These are phyloP conservation scores for Phrixothrix hirtus DNA, from an alignment of 2,888 invertebrate species.

Conservation along the genomic window DNA sequence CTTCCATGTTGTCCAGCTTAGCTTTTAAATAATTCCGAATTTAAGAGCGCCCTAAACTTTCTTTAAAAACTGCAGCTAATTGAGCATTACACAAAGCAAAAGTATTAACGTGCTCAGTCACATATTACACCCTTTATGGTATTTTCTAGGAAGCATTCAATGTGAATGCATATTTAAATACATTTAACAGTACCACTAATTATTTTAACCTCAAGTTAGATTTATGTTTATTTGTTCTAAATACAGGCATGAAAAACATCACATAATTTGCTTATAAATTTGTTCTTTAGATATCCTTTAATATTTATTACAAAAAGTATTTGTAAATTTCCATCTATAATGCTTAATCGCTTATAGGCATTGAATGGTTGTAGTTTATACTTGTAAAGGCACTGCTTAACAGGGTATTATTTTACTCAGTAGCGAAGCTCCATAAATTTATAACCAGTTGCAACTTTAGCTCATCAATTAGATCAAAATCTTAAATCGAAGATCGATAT, in stretches of 20 bases:
- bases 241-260: constrained; percentile 41
- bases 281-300: constrained; percentile 32
- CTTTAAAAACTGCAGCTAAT: too few species aligned
- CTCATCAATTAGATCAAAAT: constrained; percentile 52
- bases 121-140: constrained; percentile 6
- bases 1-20: constrained; percentile 9
- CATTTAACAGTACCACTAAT: constrained; percentile 23
- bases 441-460: constrained; percentile 34
- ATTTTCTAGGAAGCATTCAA: constrained; percentile 19
- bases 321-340: constrained; percentile 8
- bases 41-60: not conserved
- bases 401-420: constrained; percentile 29
- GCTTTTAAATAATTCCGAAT: constrained; percentile 7
- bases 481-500: constrained; percentile 50
- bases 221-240: constrained; percentile 42
- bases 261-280: constrained; percentile 49
- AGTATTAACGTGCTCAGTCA: not conserved
- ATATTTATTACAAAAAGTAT: constrained; percentile 8
- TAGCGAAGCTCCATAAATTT: constrained; percentile 23
- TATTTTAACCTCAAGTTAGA: constrained; percentile 33
- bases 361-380: constrained; percentile 13
- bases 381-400: constrained; percentile 15
- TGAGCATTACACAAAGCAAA: not conserved
- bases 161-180: constrained; percentile 35
- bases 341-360: constrained; percentile 11